Evolutionary conservation across 2,113 vertebrate species (phyloP).

Genomic region (Marcusenius ussheri): DNA sequence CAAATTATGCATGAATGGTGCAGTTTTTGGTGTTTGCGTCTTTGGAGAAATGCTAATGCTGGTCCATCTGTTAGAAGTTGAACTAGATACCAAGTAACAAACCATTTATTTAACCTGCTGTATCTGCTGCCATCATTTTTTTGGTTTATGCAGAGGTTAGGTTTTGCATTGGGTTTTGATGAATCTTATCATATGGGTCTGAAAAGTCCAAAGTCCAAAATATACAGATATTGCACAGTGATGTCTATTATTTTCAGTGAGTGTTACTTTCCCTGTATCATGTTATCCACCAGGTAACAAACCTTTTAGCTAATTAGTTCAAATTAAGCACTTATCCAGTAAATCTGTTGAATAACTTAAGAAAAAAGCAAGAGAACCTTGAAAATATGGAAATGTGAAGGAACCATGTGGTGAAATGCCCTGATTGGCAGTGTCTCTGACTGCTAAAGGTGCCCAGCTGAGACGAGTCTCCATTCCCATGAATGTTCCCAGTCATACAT

Average conservation of each 20-base stretch:
- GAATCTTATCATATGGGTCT: background rate
- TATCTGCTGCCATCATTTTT: background rate
- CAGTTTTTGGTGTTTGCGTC: background rate
- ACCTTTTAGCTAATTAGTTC: background rate
- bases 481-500: background rate
- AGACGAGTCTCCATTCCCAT: background rate
- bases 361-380: background rate
- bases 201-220: background rate
- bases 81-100: background rate
- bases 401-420: background rate
- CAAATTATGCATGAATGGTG: background rate
- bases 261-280: background rate
- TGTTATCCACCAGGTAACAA: background rate
- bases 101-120: background rate
- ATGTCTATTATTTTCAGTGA: background rate
- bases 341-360: background rate
- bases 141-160: background rate
- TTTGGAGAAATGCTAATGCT: background rate
- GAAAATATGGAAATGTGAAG: background rate
- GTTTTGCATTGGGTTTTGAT: background rate
- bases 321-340: background rate
- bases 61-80: background rate
- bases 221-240: background rate
- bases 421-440: background rate
- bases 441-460: background rate